Percentiles rank a stretch among this genome's conserved stretches.
Evolutionary conservation across 2,797 vertebrate genomes (phyloP).

Genomic region (Halcyon smyrnensis): DNA sequence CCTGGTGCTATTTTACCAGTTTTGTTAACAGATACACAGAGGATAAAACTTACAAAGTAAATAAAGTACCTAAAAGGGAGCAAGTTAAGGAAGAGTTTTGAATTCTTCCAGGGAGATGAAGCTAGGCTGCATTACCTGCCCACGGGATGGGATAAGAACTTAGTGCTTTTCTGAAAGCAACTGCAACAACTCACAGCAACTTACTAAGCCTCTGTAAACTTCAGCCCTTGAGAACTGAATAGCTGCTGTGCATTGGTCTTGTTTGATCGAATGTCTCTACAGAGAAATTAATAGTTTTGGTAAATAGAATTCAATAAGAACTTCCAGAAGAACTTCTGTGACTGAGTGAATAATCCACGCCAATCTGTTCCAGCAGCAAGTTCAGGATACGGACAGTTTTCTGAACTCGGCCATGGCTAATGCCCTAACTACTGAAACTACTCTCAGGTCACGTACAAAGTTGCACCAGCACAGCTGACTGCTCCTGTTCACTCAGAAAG

Average conservation of each 20-base stretch:
- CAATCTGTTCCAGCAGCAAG: not conserved
- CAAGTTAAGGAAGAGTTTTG: not conserved
- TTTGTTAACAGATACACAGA: not conserved
- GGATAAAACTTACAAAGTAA: not conserved
- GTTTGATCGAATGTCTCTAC: rapidly evolving
- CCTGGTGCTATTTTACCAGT: not conserved
- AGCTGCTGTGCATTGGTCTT: not conserved
- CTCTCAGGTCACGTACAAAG: not conserved
- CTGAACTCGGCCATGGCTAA: not conserved
- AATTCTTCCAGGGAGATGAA: not conserved
- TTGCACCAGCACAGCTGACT: not conserved
- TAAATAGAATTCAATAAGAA: not conserved
- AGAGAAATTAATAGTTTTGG: not conserved
- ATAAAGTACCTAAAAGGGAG: not conserved
- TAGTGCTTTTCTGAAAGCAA: not conserved
- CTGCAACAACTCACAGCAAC: not conserved
- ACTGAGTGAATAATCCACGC: not conserved
- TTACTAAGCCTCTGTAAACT: not conserved
- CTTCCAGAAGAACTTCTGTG: not conserved
- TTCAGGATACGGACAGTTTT: not conserved
- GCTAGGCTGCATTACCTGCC: not conserved
- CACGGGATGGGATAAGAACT: not conserved
- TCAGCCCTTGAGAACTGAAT: not conserved
- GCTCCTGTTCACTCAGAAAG: not conserved
- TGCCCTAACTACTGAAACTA: not conserved